Evolutionary conservation across 2,888 invertebrate genomes (phyloP).

Genomic region (Tetramorium bicarinatum): DNA sequence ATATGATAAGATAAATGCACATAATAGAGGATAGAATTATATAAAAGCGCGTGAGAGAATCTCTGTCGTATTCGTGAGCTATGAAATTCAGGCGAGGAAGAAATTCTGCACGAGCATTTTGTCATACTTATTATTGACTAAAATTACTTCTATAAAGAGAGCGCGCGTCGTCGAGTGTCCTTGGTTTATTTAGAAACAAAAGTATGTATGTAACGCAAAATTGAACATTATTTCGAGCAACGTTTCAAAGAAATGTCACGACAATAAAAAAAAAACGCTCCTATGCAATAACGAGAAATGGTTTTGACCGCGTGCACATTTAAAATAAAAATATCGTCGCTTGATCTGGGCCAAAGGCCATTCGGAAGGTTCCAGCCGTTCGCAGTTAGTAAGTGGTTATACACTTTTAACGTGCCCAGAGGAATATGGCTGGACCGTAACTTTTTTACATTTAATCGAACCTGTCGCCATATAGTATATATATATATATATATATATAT

Average conservation of each 20-base stretch:
- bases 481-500: too few species aligned
- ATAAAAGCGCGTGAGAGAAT: background rate
- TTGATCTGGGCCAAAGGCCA: too few species aligned
- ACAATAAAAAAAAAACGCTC: background rate
- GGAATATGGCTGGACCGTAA: background rate
- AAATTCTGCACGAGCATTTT: background rate
- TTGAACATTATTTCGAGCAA: background rate
- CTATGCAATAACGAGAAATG: too few species aligned
- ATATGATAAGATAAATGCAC: background rate
- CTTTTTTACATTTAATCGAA: background rate
- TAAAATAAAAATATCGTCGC: too few species aligned
- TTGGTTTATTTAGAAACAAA: background rate
- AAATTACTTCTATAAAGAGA: background rate
- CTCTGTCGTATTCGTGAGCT: background rate
- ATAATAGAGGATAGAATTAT: background rate
- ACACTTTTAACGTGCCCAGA: conserved; percentile 26
- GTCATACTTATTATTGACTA: background rate
- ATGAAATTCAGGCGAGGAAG: background rate
- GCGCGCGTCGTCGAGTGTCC: background rate
- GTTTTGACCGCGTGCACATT: too few species aligned
- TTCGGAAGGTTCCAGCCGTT: background rate
- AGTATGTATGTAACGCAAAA: background rate
- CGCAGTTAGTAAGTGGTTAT: background rate
- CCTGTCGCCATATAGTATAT: background rate
- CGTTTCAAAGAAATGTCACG: conserved; percentile 14